Evolutionary conservation across 2,113 vertebrate species (phyloP), one percentile per base, ranked within the genome.

Genomic region (Microtus pennsylvanicus): DNA sequence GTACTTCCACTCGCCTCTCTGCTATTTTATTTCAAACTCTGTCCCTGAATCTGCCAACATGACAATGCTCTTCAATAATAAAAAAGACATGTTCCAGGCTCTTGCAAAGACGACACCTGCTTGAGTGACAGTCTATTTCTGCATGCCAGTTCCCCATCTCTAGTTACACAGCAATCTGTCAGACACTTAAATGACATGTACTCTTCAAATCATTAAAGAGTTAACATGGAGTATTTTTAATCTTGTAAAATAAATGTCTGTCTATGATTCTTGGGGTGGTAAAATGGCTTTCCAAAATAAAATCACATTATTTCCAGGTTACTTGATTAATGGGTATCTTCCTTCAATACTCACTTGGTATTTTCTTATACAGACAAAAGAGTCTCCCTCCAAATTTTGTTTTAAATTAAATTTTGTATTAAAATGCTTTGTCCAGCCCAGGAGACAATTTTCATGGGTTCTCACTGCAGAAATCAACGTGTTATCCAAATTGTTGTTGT

Each of bases 61-160:
- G 98, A 98, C 98, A 98, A 91, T 96, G 89, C 75, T 98, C 97
- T 98, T 98, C 98, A 98, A 95, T 98, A 98, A 98, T 96, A 94
- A 97, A 98, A 97, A 98, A 97, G 89, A 95, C 76, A 75, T 86
- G 94, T 82, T 96, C 98, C 83, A 33, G 89, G 93, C 65, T 97
- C 97, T 97, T 93, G 95, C 97, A 96, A 95, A 98, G 96, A 93
- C 98, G 97, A 97, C 97, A 98, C 92, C 94, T 97, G 89, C 86
- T 95, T 98, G 95, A 97, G 81, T 98, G 97, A 96, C 96, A 98
- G 94, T 83, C 85, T 95, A 50, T 95, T 89, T 90, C 95, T 94
- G 83, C 93, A 55, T 22, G 74, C 94, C 86, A 96, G 69, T 93
- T 97, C 88, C 82, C 90, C 24, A 19, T 90, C 95, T 96, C 94